Percentiles rank a stretch among this genome's conserved stretches.
These are phyloP conservation scores for Schlechtendalia chinensis DNA, from an alignment of 1,140 invertebrate genomes.

Conservation along the genomic window DNA sequence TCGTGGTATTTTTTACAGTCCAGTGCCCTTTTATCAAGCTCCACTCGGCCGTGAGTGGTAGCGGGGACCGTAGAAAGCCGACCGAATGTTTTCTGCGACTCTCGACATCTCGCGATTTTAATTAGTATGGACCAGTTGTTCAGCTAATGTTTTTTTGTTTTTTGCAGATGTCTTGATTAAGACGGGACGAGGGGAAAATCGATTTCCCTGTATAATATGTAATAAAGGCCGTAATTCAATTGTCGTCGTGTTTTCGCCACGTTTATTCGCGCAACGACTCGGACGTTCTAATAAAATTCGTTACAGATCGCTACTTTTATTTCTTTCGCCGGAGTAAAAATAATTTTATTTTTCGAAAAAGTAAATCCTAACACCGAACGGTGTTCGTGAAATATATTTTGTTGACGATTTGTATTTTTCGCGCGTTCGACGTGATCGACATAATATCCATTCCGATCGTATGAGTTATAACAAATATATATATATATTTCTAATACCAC, in stretches of 20 bases:
- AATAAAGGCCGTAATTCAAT: too few species aligned
- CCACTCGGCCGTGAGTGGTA: conserved; percentile 1
- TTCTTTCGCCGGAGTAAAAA: too few species aligned
- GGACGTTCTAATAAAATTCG: background rate
- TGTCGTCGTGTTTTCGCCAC: background rate
- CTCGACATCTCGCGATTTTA: conserved; percentile 15
- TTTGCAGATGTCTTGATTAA: conserved; percentile 3
- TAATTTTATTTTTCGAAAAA: too few species aligned
- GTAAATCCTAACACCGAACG: too few species aligned
- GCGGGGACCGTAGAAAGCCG: background rate
- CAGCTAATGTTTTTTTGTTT: background rate
- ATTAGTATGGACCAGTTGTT: conserved; percentile 25
- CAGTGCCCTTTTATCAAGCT: background rate
- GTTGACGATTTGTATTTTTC: too few species aligned
- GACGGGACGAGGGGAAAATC: conserved; percentile 1
- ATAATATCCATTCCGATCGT: too few species aligned
- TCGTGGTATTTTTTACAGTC: conserved; percentile 5
- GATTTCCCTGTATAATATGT: background rate
- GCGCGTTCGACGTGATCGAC: too few species aligned
- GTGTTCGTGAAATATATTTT: too few species aligned
- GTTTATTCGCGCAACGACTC: background rate
- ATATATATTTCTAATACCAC: too few species aligned
- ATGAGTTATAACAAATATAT: too few species aligned
- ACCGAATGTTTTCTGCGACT: conserved; percentile 19
- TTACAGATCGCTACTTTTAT: background rate